A percentile compares a stretch with the other conserved stretches of the same genome.
These are phyloP conservation scores for Chlorodrepanis virens DNA, from an alignment of 2,113 vertebrate genomes.

Conservation along the genomic window DNA sequence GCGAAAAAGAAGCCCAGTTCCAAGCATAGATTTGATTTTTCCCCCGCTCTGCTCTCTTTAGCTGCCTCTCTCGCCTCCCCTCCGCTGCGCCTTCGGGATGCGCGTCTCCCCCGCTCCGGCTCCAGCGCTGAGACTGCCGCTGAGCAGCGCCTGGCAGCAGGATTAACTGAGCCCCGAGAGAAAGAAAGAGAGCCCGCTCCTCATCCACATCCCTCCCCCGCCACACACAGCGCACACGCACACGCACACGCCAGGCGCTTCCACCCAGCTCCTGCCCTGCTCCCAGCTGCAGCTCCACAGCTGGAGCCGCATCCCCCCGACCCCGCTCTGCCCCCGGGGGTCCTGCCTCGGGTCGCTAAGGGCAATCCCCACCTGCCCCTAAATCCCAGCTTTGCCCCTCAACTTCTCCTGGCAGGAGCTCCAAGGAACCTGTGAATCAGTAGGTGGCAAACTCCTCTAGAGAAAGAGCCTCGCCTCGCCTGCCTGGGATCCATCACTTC, in stretches of 20 bases:
- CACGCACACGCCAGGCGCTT: slow-evolving; percentile 10
- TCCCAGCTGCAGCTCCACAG: background rate
- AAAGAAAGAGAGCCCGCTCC: slow-evolving; percentile 70
- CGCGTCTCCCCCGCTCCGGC: slow-evolving; percentile 64
- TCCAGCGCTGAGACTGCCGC: slow-evolving; percentile 76
- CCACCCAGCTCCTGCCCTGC: slow-evolving; percentile 8
- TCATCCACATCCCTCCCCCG: slow-evolving; percentile 70
- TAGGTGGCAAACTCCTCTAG: slow-evolving; percentile 69
- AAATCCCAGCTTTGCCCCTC: background rate
- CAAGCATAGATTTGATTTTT: slow-evolving; percentile 87
- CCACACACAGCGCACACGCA: slow-evolving; percentile 35
- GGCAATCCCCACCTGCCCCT: background rate
- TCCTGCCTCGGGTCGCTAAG: background rate
- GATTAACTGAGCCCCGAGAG: slow-evolving; percentile 75
- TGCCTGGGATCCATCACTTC: background rate
- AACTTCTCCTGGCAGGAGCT: background rate
- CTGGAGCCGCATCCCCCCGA: background rate
- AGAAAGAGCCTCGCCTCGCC: slow-evolving; percentile 31
- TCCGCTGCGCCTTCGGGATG: slow-evolving; percentile 43
- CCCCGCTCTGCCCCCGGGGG: background rate
- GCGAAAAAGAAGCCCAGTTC: slow-evolving; percentile 90
- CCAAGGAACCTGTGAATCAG: slow-evolving; percentile 35
- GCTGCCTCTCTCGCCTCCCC: slow-evolving; percentile 53
- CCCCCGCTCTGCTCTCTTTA: slow-evolving; percentile 66
- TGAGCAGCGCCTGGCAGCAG: slow-evolving; percentile 77